These are phyloP conservation scores for Tetramorium bicarinatum DNA, from an alignment of 2,888 invertebrate species.

Conservation along the genomic window DNA sequence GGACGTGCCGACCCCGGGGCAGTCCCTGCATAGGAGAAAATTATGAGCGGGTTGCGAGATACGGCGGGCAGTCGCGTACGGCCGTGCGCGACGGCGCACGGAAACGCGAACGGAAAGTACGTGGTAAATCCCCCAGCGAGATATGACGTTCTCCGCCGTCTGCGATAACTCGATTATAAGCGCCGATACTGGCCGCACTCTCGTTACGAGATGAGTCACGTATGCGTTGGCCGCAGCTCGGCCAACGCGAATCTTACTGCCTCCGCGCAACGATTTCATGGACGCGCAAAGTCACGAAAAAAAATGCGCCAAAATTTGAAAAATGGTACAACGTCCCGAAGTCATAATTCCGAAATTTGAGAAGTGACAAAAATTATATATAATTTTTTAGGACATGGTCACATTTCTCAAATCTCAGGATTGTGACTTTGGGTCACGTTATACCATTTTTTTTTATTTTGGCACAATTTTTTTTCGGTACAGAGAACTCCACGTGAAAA, in stretches of 20 bases:
- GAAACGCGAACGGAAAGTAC: conserved; percentile 22
- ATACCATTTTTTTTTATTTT: no score
- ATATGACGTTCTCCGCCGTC: conserved; percentile 2
- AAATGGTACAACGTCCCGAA: no score
- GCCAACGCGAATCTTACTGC: conserved; percentile 8
- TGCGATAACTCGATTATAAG: conserved; percentile 44
- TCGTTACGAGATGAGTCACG: conserved; percentile 46
- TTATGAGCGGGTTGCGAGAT: conserved; percentile 2
- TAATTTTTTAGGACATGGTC: no score
- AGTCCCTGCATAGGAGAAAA: conserved; percentile 76
- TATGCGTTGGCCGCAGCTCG: background rate
- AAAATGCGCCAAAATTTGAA: no score
- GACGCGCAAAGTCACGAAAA: no score
- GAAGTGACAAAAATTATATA: no score
- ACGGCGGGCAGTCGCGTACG: background rate
- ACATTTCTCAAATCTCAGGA: no score
- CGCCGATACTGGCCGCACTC: conserved; percentile 31
- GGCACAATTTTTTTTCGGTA: no score
- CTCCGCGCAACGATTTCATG: background rate
- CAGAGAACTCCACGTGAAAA: no score
- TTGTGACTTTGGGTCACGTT: no score
- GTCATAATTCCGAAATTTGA: no score
- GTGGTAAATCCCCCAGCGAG: conserved; percentile 37
- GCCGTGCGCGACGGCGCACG: background rate
- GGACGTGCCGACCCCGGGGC: conserved; percentile 83